Conservation (phyloP, 2,113 vertebrate species). For the Anhinga rufa region DNA sequence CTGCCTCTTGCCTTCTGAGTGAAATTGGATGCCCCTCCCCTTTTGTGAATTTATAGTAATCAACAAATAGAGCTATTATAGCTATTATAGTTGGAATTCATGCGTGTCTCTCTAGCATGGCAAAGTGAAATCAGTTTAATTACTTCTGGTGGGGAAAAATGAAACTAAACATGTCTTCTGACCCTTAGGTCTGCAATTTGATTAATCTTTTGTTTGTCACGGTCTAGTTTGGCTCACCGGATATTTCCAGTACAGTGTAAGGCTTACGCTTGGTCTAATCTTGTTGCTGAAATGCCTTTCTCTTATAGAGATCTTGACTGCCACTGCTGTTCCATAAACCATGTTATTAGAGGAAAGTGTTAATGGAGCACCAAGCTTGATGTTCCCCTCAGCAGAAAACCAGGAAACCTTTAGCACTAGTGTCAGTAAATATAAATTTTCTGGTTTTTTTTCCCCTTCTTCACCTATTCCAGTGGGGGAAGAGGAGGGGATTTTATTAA, state of each 20-base stretch:
- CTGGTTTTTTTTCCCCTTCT: not conserved
- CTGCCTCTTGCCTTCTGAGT: not conserved
- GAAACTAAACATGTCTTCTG: not conserved
- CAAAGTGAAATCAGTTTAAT: not conserved
- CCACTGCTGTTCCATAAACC: not conserved
- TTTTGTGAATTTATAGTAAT: not conserved
- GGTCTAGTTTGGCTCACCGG: not conserved
- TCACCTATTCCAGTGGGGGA: not conserved
- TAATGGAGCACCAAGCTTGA: not conserved
- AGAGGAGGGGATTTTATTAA: slow-evolving; percentile 21
- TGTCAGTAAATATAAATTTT: not conserved
- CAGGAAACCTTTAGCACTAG: not conserved
- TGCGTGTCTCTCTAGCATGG: not conserved
- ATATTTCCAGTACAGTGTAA: not conserved
- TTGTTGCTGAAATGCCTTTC: not conserved
- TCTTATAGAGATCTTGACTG: not conserved
- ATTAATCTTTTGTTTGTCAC: not conserved
- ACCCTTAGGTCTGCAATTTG: not conserved
- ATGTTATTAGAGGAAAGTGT: not conserved
- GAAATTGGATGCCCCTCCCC: not conserved
- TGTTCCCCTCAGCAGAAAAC: not conserved
- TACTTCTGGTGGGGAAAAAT: not conserved
- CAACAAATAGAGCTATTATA: not conserved
- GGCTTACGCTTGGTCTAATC: not conserved
- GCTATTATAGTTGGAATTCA: not conserved